Percentiles rank a stretch among this genome's conserved stretches.
Evolutionary conservation across 2,113 vertebrate genomes (phyloP).

Genomic region (Vimba vimba): DNA sequence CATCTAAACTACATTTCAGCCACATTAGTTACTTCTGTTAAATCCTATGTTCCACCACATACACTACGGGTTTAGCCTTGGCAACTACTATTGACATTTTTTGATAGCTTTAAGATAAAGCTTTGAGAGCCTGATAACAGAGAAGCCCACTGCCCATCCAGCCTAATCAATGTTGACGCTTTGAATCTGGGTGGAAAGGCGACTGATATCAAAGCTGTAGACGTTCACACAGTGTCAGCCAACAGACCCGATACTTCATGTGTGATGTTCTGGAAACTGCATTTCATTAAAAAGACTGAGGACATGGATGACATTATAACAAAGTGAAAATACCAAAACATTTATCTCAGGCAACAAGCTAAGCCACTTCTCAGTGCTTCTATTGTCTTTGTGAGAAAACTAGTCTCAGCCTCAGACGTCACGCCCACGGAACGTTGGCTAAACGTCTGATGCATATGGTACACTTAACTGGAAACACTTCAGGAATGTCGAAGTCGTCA

Average conservation of each 20-base stretch:
- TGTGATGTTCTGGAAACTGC: neutral
- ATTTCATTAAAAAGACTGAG: slow-evolving; percentile 24
- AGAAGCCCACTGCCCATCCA: slow-evolving; percentile 13
- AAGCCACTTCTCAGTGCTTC: neutral
- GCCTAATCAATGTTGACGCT: slow-evolving; percentile 46
- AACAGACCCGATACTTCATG: slow-evolving; percentile 1
- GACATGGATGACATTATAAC: slow-evolving; percentile 13
- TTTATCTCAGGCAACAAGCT: slow-evolving; percentile 11
- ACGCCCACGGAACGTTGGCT: no score
- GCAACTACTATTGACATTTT: neutral
- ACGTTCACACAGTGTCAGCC: slow-evolving; percentile 24
- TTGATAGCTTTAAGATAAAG: neutral
- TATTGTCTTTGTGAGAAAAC: slow-evolving; percentile 19
- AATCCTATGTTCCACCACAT: neutral
- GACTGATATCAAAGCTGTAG: neutral
- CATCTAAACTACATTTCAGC: neutral
- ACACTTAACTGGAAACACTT: no score
- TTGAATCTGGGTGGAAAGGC: slow-evolving; percentile 18
- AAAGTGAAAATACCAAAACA: neutral
- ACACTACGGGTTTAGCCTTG: neutral
- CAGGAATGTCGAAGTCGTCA: no score
- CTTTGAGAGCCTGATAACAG: neutral
- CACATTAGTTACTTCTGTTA: neutral
- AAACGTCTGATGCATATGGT: no score
- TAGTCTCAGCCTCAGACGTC: no score